Evolutionary conservation across 2,113 vertebrate genomes (phyloP).

Genomic region (Chrysemys picta): DNA sequence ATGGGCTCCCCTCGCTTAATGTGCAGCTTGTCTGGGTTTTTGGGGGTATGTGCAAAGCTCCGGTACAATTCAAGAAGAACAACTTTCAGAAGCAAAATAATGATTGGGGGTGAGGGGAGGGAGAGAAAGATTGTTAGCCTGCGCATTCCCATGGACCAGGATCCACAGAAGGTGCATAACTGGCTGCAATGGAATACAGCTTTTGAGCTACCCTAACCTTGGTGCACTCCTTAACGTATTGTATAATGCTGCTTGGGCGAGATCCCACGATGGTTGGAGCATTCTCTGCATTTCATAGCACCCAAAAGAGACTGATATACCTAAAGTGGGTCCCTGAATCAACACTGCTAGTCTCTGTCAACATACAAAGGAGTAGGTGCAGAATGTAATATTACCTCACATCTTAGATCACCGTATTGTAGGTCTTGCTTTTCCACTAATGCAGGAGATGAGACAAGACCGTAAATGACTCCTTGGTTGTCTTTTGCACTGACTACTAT

Average conservation of each 20-base stretch:
- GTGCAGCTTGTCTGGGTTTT: not conserved
- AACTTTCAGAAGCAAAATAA: no score
- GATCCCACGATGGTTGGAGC: no score
- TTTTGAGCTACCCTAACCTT: no score
- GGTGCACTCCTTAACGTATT: no score
- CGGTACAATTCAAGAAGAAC: not conserved
- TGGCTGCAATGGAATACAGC: no score
- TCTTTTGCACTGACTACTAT: not conserved
- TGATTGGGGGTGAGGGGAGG: no score
- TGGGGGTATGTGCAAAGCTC: no score
- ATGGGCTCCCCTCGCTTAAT: not conserved
- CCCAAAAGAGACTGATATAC: not conserved
- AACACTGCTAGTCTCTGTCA: not conserved
- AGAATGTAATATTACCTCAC: not conserved
- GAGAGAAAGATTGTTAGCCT: no score
- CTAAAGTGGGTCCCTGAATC: not conserved
- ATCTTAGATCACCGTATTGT: not conserved
- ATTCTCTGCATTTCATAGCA: not conserved
- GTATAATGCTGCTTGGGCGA: no score
- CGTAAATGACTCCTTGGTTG: not conserved
- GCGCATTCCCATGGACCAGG: no score
- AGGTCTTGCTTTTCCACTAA: not conserved
- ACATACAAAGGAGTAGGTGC: not conserved
- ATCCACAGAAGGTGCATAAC: no score
- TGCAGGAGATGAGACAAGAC: not conserved